Conservation (phyloP, 2,888 invertebrate genomes). For the Ectemnius lituratus region DNA sequence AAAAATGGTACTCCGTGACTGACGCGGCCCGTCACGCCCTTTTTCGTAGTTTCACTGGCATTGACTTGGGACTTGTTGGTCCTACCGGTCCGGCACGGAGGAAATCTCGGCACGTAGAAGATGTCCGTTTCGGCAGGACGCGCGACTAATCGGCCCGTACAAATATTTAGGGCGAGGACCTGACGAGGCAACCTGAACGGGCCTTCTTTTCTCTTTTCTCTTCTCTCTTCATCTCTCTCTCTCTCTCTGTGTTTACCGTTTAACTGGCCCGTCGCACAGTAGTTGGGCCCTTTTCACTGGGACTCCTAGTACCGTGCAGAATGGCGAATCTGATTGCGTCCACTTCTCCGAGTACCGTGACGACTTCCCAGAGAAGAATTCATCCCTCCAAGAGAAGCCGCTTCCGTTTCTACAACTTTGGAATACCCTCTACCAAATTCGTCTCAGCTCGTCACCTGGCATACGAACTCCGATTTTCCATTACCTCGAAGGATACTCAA, state of each 20-base stretch:
- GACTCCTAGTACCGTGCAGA: conserved; percentile 46
- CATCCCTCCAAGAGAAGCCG: conserved; percentile 17
- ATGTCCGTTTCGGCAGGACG: conserved; percentile 36
- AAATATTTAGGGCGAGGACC: conserved; percentile 63
- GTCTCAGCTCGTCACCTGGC: conserved; percentile 23
- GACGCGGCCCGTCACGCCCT: conserved; percentile 44
- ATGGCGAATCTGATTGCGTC: conserved; percentile 56
- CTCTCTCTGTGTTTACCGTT: conserved; percentile 36
- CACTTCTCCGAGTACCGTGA: conserved; percentile 29
- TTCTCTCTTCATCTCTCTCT: too few relatives aligned
- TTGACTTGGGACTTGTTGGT: conserved; percentile 14
- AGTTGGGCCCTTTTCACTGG: conserved; percentile 54
- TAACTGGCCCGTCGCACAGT: conserved; percentile 53
- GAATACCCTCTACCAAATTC: conserved; percentile 27
- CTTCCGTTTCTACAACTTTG: conserved; percentile 20
- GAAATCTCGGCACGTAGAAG: conserved; percentile 28
- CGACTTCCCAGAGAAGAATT: conserved; percentile 41
- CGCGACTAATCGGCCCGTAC: conserved; percentile 65
- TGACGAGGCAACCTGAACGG: conserved; percentile 17
- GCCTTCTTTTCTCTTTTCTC: conserved; percentile 9
- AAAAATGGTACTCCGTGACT: conserved; percentile 48
- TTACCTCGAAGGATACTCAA: too few relatives aligned
- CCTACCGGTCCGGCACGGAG: background rate
- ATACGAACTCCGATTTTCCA: too few relatives aligned
- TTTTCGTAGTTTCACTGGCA: conserved; percentile 27